Conservation (phyloP, 2,888 invertebrate genomes). For the Ceratothoa steindachneri region DNA sequence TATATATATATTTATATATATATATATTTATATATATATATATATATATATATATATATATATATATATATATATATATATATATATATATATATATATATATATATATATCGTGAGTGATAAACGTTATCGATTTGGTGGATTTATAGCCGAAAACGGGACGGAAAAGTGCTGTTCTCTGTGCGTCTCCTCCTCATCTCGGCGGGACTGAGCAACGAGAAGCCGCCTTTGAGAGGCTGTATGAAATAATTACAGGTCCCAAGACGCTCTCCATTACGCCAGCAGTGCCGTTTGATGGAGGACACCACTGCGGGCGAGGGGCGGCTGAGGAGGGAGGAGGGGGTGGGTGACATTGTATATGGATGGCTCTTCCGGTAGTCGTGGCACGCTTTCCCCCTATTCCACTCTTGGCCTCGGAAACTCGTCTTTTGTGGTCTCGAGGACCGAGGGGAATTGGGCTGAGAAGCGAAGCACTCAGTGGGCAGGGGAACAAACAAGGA, state of each 20-base stretch:
- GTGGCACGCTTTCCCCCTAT: background rate
- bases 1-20: too few species aligned
- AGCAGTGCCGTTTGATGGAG: background rate
- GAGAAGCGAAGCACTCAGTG: background rate
- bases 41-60: too few species aligned
- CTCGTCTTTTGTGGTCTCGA: background rate
- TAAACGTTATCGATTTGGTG: too few species aligned
- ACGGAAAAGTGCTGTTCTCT: background rate
- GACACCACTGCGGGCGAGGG: background rate
- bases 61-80: too few species aligned
- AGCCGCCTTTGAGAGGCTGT: slow-evolving; percentile 5
- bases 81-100: too few species aligned
- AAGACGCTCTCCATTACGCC: slow-evolving; percentile 15
- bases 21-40: too few species aligned
- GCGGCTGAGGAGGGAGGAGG: background rate
- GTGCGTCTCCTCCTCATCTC: background rate
- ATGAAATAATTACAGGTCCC: slow-evolving; percentile 13
- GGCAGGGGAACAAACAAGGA: background rate
- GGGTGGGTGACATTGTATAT: background rate
- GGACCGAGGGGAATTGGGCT: background rate
- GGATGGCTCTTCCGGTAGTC: slow-evolving; percentile 1
- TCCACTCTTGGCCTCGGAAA: background rate
- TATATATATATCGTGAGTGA: too few species aligned
- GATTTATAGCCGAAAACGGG: background rate
- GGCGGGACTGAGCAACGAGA: background rate